phyloP scores from a whole-genome alignment of 2,113 vertebrate genomes.

The Poecile atricapillus region DNA sequence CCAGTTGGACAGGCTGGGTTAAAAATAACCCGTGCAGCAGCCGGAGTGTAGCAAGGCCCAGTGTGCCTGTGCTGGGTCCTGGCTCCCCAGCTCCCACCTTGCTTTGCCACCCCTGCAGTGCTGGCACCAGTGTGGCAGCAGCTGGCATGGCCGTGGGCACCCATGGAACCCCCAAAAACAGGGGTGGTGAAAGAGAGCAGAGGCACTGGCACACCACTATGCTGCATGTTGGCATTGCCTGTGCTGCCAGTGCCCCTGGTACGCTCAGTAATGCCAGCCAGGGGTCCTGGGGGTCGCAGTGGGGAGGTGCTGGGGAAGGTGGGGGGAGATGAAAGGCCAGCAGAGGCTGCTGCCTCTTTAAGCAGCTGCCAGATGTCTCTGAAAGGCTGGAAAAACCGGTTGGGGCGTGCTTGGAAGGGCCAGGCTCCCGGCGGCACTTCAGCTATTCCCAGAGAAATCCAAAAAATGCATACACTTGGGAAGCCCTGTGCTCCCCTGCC shows the following conservation, averaged over 20 bases:
- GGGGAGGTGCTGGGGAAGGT: not conserved
- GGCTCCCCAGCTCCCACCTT: conserved; percentile 36
- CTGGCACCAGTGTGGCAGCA: not conserved
- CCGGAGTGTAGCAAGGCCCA: not conserved
- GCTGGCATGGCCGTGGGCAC: not conserved
- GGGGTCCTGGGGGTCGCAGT: not conserved
- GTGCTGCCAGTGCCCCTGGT: not conserved
- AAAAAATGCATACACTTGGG: conserved; percentile 57
- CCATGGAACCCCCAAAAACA: not conserved
- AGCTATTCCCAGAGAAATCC: conserved; percentile 69
- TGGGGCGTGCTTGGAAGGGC: conserved; percentile 33
- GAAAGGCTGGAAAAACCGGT: conserved; percentile 71
- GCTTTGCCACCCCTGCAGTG: not conserved
- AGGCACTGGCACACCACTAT: not conserved
- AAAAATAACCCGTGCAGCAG: conserved; percentile 61
- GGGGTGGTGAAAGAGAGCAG: not conserved
- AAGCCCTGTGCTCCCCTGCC: not conserved
- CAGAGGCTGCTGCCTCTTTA: conserved; percentile 54
- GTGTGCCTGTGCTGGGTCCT: not conserved
- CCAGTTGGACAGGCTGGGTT: conserved; percentile 67
- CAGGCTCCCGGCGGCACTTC: conserved; percentile 61
- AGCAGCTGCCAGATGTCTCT: conserved; percentile 67
- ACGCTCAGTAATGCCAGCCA: rapidly evolving
- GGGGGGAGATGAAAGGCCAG: conserved; percentile 9
- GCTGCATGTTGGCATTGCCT: not conserved